phyloP scores from a whole-genome alignment of 1,140 invertebrate genomes.

The Bilobella aurantiaca region DNA sequence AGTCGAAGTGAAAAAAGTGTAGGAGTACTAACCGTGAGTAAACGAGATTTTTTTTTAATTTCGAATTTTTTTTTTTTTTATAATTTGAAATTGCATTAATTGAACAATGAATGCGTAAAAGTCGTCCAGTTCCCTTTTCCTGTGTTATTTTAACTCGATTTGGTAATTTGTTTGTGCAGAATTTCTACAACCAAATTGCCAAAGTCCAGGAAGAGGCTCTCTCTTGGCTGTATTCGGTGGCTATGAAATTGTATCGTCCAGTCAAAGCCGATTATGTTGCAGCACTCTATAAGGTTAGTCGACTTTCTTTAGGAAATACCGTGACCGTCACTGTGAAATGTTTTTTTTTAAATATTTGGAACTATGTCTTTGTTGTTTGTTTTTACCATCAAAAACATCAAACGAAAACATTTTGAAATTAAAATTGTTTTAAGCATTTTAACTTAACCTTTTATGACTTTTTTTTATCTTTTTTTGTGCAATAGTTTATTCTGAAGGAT shows the following conservation, averaged over 20 bases:
- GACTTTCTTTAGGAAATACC: conserved; percentile 25
- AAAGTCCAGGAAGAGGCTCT: conserved; percentile 70
- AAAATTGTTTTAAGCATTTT: too few species aligned
- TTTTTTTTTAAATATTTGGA: too few species aligned
- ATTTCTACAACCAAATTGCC: conserved; percentile 59
- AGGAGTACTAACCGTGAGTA: conserved; percentile 5
- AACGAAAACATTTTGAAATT: too few species aligned
- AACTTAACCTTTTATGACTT: too few species aligned
- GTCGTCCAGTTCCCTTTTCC: too few species aligned
- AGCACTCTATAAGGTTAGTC: conserved; percentile 64
- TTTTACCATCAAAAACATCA: too few species aligned
- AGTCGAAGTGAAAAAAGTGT: not conserved
- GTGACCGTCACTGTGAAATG: not conserved
- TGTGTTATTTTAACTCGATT: too few species aligned
- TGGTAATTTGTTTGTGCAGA: conserved; percentile 47
- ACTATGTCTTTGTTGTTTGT: too few species aligned
- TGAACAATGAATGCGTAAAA: too few species aligned
- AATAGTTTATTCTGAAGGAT: conserved; percentile 28
- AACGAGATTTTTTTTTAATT: not conserved
- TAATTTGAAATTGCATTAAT: not conserved
- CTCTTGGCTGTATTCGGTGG: conserved; percentile 73
- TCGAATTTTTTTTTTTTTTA: conserved; percentile 15
- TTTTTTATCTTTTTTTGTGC: too few species aligned
- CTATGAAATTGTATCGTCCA: conserved; percentile 61
- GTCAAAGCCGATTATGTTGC: conserved; percentile 61